Conservation (phyloP, 2,888 invertebrate genomes). For the Coenonympha glycerion region DNA sequence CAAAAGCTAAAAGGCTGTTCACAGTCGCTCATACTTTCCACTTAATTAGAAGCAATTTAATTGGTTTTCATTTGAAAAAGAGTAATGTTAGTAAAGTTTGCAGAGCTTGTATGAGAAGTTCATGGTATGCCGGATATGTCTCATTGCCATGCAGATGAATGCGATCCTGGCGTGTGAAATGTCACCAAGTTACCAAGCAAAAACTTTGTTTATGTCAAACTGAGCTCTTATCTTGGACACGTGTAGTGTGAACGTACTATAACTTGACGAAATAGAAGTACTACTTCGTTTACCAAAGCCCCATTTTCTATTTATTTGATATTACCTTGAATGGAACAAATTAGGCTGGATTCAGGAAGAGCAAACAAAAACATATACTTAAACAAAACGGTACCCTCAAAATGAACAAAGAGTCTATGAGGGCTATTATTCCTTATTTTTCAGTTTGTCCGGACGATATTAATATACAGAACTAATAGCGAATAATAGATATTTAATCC, state of each 20-base stretch:
- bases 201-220: conserved; percentile 28
- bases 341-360: background rate
- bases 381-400: no score
- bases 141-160: conserved; percentile 34
- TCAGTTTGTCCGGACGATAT: no score
- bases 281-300: conserved; percentile 6
- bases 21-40: conserved; percentile 10
- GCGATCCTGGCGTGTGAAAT: conserved; percentile 26
- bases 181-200: conserved; percentile 30
- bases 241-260: conserved; percentile 10
- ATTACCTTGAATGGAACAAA: background rate
- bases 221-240: conserved; percentile 20
- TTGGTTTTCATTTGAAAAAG: conserved; percentile 27
- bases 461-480: no score
- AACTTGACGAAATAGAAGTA: no score
- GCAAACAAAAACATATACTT: no score
- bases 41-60: conserved; percentile 19
- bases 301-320: conserved; percentile 4
- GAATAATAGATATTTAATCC: no score
- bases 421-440: no score
- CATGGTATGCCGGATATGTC: conserved; percentile 32
- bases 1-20: conserved; percentile 3
- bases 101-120: conserved; percentile 29
- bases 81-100: conserved; percentile 22
- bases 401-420: no score